phyloP scores from a whole-genome alignment of 2,888 invertebrate genomes.

The Stegophylla sp. region DNA sequence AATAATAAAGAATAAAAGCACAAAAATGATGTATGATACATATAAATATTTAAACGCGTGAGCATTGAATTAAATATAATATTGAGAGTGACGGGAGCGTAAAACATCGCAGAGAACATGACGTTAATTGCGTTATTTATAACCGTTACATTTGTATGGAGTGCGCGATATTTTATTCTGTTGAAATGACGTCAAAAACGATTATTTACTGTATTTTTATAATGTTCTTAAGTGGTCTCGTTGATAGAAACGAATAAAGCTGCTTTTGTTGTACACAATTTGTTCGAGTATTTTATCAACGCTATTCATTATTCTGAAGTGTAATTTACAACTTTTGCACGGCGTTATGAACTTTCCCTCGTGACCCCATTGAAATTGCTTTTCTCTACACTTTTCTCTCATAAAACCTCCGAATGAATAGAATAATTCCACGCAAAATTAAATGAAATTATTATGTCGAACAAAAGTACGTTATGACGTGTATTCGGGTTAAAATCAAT shows the following conservation, averaged over 20 bases:
- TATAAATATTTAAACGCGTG: not conserved
- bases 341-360: conserved; percentile 18
- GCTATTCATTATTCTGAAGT: conserved; percentile 13
- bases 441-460: not conserved
- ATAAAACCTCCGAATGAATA: not conserved
- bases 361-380: not conserved
- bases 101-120: not conserved
- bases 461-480: not conserved
- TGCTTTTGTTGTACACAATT: conserved; percentile 47
- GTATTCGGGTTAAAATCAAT: too few relatives aligned
- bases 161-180: conserved; percentile 27
- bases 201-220: conserved; percentile 41
- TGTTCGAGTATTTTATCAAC: conserved; percentile 37
- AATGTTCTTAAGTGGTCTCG: conserved; percentile 37
- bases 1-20: not conserved
- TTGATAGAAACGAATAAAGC: conserved; percentile 38
- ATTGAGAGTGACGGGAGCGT: conserved; percentile 5
- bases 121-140: conserved; percentile 39
- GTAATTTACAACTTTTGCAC: conserved; percentile 33
- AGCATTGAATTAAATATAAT: conserved; percentile 12
- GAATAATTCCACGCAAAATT: not conserved
- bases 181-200: conserved; percentile 36
- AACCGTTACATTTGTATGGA: conserved; percentile 12
- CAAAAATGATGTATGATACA: not conserved
- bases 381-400: not conserved